Percentiles rank a stretch among this genome's conserved stretches.
Conservation (phyloP, 2,797 vertebrate species). For the Pagetopsis macropterus region DNA sequence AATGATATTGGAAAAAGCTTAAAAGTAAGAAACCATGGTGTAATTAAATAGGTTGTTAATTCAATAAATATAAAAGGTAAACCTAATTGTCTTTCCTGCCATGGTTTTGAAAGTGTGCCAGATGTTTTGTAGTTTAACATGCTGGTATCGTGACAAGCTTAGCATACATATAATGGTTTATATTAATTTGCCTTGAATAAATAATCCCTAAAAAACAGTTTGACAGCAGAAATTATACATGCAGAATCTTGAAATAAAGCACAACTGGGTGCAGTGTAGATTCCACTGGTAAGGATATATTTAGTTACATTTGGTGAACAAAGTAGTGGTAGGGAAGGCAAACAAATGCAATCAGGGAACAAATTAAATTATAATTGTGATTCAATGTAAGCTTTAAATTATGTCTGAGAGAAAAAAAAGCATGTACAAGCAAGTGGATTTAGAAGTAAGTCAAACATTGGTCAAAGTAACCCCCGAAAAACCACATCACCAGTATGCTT, state of each 20-base stretch:
- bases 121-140: no score
- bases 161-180: not conserved
- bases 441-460: not conserved
- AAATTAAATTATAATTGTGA: not conserved
- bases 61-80: no score
- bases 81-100: no score
- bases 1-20: not conserved
- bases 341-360: not conserved
- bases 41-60: not conserved
- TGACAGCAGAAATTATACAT: not conserved
- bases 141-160: no score
- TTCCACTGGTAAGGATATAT: not conserved
- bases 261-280: not conserved
- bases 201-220: not conserved
- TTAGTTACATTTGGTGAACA: not conserved
- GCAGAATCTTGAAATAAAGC: not conserved
- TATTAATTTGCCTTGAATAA: not conserved
- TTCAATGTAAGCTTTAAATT: not conserved
- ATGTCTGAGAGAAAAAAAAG: constrained; percentile 1
- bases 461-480: not conserved
- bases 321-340: not conserved
- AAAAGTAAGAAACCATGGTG: constrained; percentile 3
- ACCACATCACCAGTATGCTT: not conserved
- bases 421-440: not conserved
- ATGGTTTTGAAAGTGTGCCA: no score